phyloP scores from a whole-genome alignment of 2,113 vertebrate species.

The Diadophis punctatus region DNA sequence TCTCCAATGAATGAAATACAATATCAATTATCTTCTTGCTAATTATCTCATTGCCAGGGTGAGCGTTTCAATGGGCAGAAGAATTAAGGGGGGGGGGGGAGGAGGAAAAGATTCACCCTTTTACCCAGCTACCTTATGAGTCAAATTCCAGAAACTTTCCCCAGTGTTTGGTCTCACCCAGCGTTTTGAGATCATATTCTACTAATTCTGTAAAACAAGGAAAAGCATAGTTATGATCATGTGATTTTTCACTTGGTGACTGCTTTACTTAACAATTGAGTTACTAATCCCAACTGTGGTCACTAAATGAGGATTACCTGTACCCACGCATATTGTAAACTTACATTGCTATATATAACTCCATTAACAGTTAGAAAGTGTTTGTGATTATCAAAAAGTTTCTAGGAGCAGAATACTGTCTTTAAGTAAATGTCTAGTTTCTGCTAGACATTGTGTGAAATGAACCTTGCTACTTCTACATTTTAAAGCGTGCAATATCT shows the following conservation, averaged over 20 bases:
- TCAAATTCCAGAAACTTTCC: not conserved
- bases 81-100: rapidly evolving
- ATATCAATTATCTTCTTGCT: not conserved
- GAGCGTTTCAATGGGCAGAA: not conserved
- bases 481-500: not conserved
- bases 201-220: not conserved
- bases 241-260: not conserved
- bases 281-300: not conserved
- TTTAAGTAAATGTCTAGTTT: not conserved
- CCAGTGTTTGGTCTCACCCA: not conserved
- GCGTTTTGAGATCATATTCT: not conserved
- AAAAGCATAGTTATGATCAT: not conserved
- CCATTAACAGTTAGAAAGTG: too few relatives aligned
- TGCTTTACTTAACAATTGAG: not conserved
- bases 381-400: not conserved
- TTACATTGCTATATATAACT: not conserved
- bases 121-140: not conserved
- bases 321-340: not conserved
- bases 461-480: not conserved
- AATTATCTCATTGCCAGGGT: not conserved
- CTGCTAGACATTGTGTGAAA: not conserved
- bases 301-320: not conserved
- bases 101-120: not conserved
- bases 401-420: slow-evolving; percentile 4
- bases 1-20: not conserved